Percentiles rank a stretch among this genome's conserved stretches.
These are phyloP conservation scores for Columba guinea DNA, from an alignment of 2,797 vertebrate genomes.

Conservation along the genomic window DNA sequence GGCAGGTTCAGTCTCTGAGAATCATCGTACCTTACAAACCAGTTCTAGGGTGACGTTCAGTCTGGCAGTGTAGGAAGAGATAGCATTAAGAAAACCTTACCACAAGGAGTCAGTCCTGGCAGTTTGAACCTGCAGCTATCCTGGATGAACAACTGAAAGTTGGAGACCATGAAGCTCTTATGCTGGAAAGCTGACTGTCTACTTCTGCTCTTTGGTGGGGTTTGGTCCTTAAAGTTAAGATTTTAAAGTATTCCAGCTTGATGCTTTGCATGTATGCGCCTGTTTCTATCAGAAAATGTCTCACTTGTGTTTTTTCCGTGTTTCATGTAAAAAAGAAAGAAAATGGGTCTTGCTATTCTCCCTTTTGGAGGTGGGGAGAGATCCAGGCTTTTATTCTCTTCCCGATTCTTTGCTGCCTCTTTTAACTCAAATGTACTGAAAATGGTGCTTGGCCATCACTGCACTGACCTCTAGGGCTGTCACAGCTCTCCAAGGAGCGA, in stretches of 20 bases:
- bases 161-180: slow-evolving; percentile 64
- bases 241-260: slow-evolving; percentile 60
- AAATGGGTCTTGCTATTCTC: slow-evolving; percentile 41
- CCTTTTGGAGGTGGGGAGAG: slow-evolving; percentile 44
- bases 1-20: slow-evolving; percentile 78
- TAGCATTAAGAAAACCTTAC: slow-evolving; percentile 65
- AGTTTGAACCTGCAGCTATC: slow-evolving; percentile 73
- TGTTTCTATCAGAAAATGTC: slow-evolving; percentile 66
- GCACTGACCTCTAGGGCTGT: not conserved
- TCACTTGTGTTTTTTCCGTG: slow-evolving; percentile 61
- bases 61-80: slow-evolving; percentile 81
- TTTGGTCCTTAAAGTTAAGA: slow-evolving; percentile 68
- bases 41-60: slow-evolving; percentile 62
- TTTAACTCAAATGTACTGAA: not conserved
- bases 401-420: not conserved
- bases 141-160: slow-evolving; percentile 67
- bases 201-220: slow-evolving; percentile 68
- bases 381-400: not conserved
- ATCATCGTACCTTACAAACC: slow-evolving; percentile 67
- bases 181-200: slow-evolving; percentile 57
- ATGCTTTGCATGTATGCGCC: slow-evolving; percentile 60
- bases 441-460: not conserved
- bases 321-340: slow-evolving; percentile 55
- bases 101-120: slow-evolving; percentile 55
- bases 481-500: not conserved